phyloP scores from a whole-genome alignment of 2,113 vertebrate species.

The Oryzias celebensis region DNA sequence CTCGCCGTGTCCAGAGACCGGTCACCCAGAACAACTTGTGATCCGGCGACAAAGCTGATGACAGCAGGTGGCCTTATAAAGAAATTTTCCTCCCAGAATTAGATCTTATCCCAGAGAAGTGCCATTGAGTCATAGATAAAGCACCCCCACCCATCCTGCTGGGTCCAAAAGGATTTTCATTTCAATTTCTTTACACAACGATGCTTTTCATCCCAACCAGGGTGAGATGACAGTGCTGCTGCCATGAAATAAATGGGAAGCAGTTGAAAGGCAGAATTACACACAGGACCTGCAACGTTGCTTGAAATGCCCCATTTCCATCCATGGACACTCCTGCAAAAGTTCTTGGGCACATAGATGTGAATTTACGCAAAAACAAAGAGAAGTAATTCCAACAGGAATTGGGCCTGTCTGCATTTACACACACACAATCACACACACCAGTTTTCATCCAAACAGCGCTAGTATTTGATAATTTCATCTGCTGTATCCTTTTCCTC shows the following conservation, averaged over 20 bases:
- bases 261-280: constrained; percentile 95
- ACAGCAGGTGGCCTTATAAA: constrained; percentile 92
- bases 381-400: neutral
- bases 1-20: constrained; percentile 84
- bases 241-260: constrained; percentile 92
- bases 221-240: constrained; percentile 86
- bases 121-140: constrained; percentile 95
- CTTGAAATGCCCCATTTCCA: constrained; percentile 50
- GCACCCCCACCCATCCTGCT: constrained; percentile 83
- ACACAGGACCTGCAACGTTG: constrained; percentile 88
- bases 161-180: constrained; percentile 94
- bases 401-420: constrained; percentile 4
- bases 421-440: constrained; percentile 35
- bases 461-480: constrained; percentile 85
- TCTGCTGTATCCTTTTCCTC: constrained; percentile 78
- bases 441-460: constrained; percentile 80
- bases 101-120: constrained; percentile 95
- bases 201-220: constrained; percentile 93
- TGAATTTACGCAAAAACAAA: neutral
- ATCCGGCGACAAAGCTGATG: constrained; percentile 91
- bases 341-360: neutral
- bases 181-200: constrained; percentile 97
- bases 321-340: constrained; percentile 14
- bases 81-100: constrained; percentile 93
- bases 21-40: constrained; percentile 98